Conservation (phyloP, 2,888 invertebrate genomes). For the Epinotia demarniana region DNA sequence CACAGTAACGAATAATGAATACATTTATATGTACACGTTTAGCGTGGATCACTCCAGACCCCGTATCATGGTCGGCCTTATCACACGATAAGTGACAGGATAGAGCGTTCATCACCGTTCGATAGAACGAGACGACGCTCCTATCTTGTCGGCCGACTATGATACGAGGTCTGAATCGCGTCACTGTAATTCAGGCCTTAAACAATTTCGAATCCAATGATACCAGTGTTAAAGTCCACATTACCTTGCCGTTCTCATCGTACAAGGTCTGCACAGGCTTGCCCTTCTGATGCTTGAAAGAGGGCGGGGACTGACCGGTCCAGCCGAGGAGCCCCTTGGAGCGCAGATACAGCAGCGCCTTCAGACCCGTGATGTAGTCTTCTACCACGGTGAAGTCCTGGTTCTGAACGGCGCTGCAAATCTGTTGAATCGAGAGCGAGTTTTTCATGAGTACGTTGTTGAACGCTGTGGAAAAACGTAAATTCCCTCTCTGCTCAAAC, state of each 20-base stretch:
- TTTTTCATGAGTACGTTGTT: not conserved
- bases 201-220: not conserved
- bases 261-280: conserved; percentile 90
- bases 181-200: too few species aligned
- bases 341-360: conserved; percentile 93
- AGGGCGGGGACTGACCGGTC: conserved; percentile 98
- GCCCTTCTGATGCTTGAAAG: conserved; percentile 95
- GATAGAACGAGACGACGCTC: too few species aligned
- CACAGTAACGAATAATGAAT: too few species aligned
- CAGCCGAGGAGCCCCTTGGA: conserved; percentile 88
- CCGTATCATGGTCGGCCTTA: too few species aligned
- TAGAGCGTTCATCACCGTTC: too few species aligned
- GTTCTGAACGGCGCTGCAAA: conserved; percentile 98
- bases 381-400: conserved; percentile 99
- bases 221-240: not conserved
- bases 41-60: too few species aligned
- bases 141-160: too few species aligned
- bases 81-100: too few species aligned
- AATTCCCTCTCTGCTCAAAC: too few species aligned
- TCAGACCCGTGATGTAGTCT: conserved; percentile 96
- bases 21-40: too few species aligned
- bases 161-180: too few species aligned
- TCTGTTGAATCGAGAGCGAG: conserved; percentile 69
- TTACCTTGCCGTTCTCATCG: conserved; percentile 88
- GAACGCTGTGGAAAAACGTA: too few species aligned